Percentiles rank a stretch among this genome's conserved stretches.
These are phyloP conservation scores for Montipora efflorescens DNA, from an alignment of 64 coral and sea anemone species.

Conservation along the genomic window DNA sequence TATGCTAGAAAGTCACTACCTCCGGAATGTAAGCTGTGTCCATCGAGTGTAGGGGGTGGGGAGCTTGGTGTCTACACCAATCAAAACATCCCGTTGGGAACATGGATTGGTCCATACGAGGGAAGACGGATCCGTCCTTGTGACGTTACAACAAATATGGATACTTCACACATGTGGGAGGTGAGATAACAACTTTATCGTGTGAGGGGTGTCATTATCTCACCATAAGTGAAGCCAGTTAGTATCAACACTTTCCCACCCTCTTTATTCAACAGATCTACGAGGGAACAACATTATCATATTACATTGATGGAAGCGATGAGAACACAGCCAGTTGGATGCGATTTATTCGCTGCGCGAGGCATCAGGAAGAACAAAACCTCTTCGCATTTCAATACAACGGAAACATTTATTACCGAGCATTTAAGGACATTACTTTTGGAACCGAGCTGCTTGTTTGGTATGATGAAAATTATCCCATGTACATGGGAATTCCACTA, in stretches of 20 bases:
- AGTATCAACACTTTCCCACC: neutral
- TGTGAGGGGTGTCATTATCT: neutral
- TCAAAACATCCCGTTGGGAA: conserved; percentile 47
- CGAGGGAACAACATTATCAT: conserved; percentile 27
- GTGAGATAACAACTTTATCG: conserved; percentile 3
- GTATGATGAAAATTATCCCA: conserved; percentile 83
- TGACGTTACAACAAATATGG: conserved; percentile 34
- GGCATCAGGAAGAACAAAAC: conserved; percentile 71
- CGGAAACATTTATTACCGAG: conserved; percentile 78
- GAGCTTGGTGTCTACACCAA: conserved; percentile 64
- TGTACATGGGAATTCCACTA: conserved; percentile 74
- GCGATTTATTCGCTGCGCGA: conserved; percentile 83
- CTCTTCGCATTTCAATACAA: conserved; percentile 75
- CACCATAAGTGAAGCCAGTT: neutral
- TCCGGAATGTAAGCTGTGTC: conserved; percentile 39
- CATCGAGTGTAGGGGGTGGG: conserved; percentile 15
- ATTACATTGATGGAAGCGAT: conserved; percentile 86
- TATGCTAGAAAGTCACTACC: conserved; percentile 73
- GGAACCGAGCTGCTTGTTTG: conserved; percentile 80
- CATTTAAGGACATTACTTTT: conserved; percentile 70
- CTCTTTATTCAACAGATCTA: conserved; percentile 56
- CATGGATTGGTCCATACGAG: conserved; percentile 79
- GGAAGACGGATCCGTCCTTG: conserved; percentile 38
- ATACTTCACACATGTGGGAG: conserved; percentile 71
- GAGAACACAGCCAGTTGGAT: conserved; percentile 84